Base-by-base conservation (phyloP, 64 coral and sea anemone genomes). In the Pocillopora damicornis region DNA sequence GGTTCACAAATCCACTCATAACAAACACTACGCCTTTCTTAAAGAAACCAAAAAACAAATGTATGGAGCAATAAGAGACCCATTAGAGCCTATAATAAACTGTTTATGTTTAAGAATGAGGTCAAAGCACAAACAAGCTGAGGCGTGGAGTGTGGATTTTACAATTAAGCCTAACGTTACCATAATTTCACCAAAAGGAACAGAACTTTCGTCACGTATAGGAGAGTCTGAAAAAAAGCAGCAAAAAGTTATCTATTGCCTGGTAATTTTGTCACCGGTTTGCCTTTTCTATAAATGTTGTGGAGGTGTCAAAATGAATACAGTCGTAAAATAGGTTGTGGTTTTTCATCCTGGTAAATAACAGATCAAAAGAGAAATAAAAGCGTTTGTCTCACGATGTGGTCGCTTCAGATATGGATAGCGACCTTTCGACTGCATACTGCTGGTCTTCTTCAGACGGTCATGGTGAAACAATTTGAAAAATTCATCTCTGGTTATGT, bases 1-100 rank as follows among this genome's bases (percentile, higher is more conserved):
- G 97, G 51, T 99, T 99, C 79, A 95, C 86, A 61, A 93, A 99
- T 34, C 97, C 97, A 69, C 97, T 99, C 38, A 99, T 58, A 5
- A 99, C 97, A 93, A 99, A 99, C 36, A 92, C 84, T 12, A 99
- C 97, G 23, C 79, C 88, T 93, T 99, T 99, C 97, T 99, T 60
- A 30, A 67, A 22, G 2, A 77, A 7, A 81, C 57, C 72, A 56
- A n/a, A 16, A 22, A 69, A 9, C 9, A 7, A 22, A 22, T 22
- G 15, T 17, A 9, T 22, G 66, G 4, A 10, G 4, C 12, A n/a
- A 18, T n/a, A 9, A 22, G 20, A 9, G 16, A 16, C 66, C 12
- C 9, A 18, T n/a, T n/a, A 22, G 20, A 9, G 16, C 66, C 66
- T 69, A n/a, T 22, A 18, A 11, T 17, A 2, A 15, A 51, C 7